Evolutionary conservation across 1,140 invertebrate species (phyloP).

Genomic region (Cryptotermes secundus): DNA sequence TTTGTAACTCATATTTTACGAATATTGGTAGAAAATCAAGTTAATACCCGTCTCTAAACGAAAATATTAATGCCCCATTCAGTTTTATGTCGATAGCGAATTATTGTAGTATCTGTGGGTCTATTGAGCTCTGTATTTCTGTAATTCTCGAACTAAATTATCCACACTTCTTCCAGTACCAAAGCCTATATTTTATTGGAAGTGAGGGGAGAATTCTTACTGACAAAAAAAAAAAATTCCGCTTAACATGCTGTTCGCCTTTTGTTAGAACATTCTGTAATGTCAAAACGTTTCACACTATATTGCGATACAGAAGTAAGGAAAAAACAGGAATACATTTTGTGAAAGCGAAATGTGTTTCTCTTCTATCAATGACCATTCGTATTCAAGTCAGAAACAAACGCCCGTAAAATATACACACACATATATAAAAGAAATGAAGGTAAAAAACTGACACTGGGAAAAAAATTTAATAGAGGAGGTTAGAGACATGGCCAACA

Average conservation of each 20-base stretch:
- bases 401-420: background rate
- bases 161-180: background rate
- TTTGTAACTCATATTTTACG: too few relatives aligned
- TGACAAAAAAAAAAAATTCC: background rate
- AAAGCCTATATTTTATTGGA: background rate
- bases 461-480: background rate
- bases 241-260: background rate
- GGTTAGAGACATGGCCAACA: background rate
- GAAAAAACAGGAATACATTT: background rate
- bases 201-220: background rate
- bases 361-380: background rate
- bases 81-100: background rate
- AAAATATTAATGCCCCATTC: background rate
- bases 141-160: background rate
- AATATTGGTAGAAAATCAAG: too few relatives aligned
- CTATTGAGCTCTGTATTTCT: too few relatives aligned
- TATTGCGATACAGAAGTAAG: background rate
- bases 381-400: slow-evolving; percentile 6
- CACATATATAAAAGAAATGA: background rate
- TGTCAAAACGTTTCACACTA: slow-evolving; percentile 13
- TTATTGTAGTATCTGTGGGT: background rate
- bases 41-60: background rate
- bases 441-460: background rate
- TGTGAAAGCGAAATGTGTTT: background rate
- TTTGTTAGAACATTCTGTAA: background rate